A percentile compares a stretch with the other conserved stretches of the same genome.
Conservation (phyloP, 35 echinoderm and acorn worm genomes). For the Apostichopus californicus region DNA sequence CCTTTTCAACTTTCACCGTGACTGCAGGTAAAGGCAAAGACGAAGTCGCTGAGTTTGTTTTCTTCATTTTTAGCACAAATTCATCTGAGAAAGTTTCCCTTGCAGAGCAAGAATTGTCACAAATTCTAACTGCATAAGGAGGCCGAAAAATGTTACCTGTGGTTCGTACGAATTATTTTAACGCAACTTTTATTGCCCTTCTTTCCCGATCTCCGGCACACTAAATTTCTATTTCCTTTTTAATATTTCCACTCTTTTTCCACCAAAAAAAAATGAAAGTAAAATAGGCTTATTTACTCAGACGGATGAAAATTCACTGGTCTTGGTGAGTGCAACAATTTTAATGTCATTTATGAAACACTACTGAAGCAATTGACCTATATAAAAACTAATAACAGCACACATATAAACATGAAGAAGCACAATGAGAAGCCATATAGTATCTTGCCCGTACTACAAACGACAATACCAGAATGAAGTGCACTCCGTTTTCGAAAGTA, state of each 20-base stretch:
- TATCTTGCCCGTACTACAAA: not conserved
- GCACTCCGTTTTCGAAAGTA: not conserved
- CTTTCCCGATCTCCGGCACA: not conserved
- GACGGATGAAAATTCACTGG: no score
- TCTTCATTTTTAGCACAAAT: slow-evolving; percentile 53
- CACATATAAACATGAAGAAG: not conserved
- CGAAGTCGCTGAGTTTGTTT: slow-evolving; percentile 13
- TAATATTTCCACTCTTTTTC: not conserved
- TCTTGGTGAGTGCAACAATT: no score
- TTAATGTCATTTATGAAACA: no score
- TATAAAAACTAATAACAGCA: not conserved
- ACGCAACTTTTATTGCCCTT: not conserved
- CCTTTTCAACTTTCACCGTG: slow-evolving; percentile 61
- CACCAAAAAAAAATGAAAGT: not conserved
- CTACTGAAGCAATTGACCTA: slow-evolving; percentile 2
- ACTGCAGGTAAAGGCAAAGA: slow-evolving; percentile 45
- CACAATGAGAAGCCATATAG: not conserved
- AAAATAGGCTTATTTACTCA: not conserved
- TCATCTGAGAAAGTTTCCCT: slow-evolving; percentile 41
- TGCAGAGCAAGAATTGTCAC: slow-evolving; percentile 35
- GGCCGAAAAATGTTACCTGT: not conserved
- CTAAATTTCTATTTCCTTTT: no score
- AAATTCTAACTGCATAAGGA: slow-evolving; percentile 3
- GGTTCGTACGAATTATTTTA: not conserved
- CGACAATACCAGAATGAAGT: not conserved